A percentile compares a stretch with the other conserved stretches of the same genome.
These are phyloP conservation scores for Pedetes capensis DNA, from an alignment of 2,113 vertebrate species.

Conservation along the genomic window DNA sequence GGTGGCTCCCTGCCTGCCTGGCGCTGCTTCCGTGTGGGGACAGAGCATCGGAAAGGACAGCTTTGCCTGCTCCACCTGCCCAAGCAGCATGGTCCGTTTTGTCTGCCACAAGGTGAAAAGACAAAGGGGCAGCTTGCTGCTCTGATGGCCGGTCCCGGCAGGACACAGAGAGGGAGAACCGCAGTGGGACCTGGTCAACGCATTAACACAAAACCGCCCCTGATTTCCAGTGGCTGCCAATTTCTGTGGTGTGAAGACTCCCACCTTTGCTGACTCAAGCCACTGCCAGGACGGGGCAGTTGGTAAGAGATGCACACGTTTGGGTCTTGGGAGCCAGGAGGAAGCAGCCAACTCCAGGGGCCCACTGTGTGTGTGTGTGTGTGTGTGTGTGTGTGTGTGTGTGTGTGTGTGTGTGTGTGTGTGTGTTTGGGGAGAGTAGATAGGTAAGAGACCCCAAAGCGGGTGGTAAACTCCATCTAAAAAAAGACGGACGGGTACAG, in stretches of 20 bases:
- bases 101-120: not conserved
- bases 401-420: not conserved
- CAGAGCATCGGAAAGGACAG: not conserved
- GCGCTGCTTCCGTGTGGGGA: not conserved
- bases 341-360: not conserved
- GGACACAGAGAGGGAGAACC: not conserved
- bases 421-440: not conserved
- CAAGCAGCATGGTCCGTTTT: accelerated
- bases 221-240: no score
- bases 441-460: not conserved
- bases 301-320: not conserved
- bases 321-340: not conserved
- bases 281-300: accelerated
- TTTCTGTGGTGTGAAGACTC: not conserved
- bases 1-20: not conserved
- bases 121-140: not conserved
- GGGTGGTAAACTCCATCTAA: no score
- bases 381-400: not conserved
- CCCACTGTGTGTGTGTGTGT: accelerated
- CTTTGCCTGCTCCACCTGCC: not conserved
- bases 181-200: not conserved
- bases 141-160: not conserved
- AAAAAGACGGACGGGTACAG: no score
- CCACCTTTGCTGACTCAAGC: no score
- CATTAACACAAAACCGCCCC: no score